Conservation (phyloP, 2,888 invertebrate species). For the Sarcophaga caerulescens region DNA sequence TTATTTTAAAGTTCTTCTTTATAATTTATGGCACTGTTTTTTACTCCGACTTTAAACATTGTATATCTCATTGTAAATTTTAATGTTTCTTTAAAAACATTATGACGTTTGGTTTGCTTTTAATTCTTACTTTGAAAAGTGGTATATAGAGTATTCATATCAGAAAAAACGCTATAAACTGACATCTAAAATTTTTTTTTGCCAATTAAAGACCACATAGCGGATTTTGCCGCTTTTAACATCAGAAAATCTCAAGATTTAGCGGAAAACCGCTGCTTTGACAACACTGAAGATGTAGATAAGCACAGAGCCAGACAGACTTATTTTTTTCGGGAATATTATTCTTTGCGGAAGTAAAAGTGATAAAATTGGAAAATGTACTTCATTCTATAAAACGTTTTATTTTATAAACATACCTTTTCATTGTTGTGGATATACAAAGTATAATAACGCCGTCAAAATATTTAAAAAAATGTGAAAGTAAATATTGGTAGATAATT, state of each 20-base stretch:
- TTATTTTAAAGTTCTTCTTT: too few species aligned
- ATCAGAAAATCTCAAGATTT: not conserved
- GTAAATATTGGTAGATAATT: conserved; percentile 42
- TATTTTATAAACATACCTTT: not conserved
- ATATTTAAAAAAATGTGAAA: conserved; percentile 45
- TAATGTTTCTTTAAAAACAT: too few species aligned
- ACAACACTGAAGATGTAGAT: conserved; percentile 19
- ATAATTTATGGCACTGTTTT: too few species aligned
- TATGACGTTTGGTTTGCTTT: too few species aligned
- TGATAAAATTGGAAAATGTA: conserved; percentile 38
- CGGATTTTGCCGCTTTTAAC: not conserved
- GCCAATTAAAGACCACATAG: too few species aligned
- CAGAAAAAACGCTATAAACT: too few species aligned
- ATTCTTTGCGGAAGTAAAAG: conserved; percentile 33
- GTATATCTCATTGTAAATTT: too few species aligned
- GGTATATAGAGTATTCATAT: too few species aligned
- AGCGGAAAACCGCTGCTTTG: not conserved
- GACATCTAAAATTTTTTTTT: too few species aligned
- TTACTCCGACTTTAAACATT: too few species aligned
- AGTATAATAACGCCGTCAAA: not conserved
- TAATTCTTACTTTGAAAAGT: too few species aligned
- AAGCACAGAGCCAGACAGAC: conserved; percentile 58
- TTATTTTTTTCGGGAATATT: conserved; percentile 43
- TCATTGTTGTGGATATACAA: not conserved
- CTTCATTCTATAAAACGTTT: not conserved